Percentiles rank a stretch among this genome's conserved stretches.
Conservation (phyloP, 2,888 invertebrate species). For the Euclidia mi region DNA sequence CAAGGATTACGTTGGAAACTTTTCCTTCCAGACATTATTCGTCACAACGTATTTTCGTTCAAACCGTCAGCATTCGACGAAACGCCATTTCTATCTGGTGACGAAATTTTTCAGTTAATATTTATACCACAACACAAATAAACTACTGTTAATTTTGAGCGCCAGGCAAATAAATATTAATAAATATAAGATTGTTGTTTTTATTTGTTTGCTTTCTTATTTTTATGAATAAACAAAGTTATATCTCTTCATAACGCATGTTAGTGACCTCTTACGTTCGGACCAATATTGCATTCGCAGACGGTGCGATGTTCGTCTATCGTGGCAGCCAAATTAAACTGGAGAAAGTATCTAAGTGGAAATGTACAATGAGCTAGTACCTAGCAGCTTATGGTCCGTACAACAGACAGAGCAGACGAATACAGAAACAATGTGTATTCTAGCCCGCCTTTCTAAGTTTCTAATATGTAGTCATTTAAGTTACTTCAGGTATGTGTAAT, state of each 20-base stretch:
- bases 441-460: too few relatives aligned
- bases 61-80: conserved; percentile 34
- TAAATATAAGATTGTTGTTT: background rate
- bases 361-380: too few relatives aligned
- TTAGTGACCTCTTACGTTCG: background rate
- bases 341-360: too few relatives aligned
- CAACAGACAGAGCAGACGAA: too few relatives aligned
- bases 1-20: conserved; percentile 9
- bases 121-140: background rate
- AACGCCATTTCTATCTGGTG: conserved; percentile 24
- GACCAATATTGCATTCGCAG: conserved; percentile 2
- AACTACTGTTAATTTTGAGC: background rate
- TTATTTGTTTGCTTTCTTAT: background rate
- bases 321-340: too few relatives aligned
- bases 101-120: conserved; percentile 3
- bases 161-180: background rate
- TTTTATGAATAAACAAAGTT: background rate
- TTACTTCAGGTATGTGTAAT: too few relatives aligned
- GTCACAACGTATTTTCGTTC: conserved; percentile 39
- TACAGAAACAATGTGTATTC: too few relatives aligned
- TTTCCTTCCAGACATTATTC: conserved; percentile 3
- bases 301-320: conserved; percentile 5
- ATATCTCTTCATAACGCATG: background rate
- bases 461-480: too few relatives aligned
- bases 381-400: too few relatives aligned